Base-by-base conservation (phyloP, 2,113 vertebrate species). In the Orthonyx spaldingii region DNA sequence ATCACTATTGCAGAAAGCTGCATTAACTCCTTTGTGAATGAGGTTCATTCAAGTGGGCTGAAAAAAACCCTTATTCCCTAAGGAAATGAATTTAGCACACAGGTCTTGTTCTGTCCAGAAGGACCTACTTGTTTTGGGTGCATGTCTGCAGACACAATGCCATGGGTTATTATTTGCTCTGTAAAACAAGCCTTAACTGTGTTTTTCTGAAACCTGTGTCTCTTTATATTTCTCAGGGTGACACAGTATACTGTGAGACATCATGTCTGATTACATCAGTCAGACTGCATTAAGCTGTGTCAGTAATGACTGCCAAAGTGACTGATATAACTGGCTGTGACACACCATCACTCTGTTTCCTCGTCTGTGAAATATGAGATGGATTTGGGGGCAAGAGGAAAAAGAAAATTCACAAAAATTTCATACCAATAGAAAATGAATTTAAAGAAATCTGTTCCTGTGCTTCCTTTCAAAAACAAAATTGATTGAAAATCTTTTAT, bases 251-350 rank as follows among this genome's bases (percentile, higher is more conserved):
- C 76, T 63, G 76, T 56, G 80, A 89, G 74, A 65, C 74, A 92
- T 84, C 63, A 24, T 64, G 77, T 93, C 87, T 85, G 85, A 82
- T 94, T 65, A 71, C 60, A 90, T 89, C 83, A 95, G 93, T 95
- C 96, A 96, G 79, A 22, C 66, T 90, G 72, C 64, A 71, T 94
- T 91, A 95, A 60, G 77, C 79, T 63, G 27, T 95, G 76, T 79
- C 84, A 64, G 59, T 93, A 94, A 91, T 41, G 81, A 87, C 85
- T 94, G 76, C 85, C 78, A 89, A 49, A 35, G 52, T 77, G 70
- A 93, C 84, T 80, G 92, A 95, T 94, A 27, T 60, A 75, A 95
- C 84, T 90, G 85, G 28, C n/a, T 79, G 82, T 89, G 93, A 94
- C 86, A 94, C 50, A 71, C 70, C 72, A 87, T 17, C 91, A 50